phyloP scores from a whole-genome alignment of 1,140 invertebrate species.

The Drosophila burlai region DNA sequence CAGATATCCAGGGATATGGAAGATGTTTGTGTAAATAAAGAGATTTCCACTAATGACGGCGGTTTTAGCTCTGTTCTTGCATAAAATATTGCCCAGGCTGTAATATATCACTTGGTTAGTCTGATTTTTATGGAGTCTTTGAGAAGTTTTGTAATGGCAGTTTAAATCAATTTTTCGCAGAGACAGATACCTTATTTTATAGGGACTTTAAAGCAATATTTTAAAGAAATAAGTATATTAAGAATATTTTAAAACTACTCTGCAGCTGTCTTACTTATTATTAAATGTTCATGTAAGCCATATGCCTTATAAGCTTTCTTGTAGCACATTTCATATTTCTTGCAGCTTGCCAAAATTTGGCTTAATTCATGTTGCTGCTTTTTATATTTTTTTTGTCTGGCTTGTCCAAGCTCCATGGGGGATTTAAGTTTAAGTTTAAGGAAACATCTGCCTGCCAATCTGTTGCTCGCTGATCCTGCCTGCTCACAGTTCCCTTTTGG shows the following conservation, averaged over 20 bases:
- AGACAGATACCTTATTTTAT: background rate
- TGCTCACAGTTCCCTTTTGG: constrained; percentile 10
- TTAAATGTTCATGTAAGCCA: background rate
- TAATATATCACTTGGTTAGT: constrained; percentile 24
- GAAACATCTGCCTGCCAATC: constrained; percentile 70
- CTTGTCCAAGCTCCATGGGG: constrained; percentile 25
- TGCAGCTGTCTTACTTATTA: no score
- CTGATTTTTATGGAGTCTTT: constrained; percentile 3
- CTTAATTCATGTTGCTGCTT: constrained; percentile 46
- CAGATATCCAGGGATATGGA: constrained; percentile 8
- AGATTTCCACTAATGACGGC: constrained; percentile 37
- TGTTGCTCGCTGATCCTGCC: constrained; percentile 45
- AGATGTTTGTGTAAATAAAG: constrained; percentile 46
- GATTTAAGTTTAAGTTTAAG: constrained; percentile 51
- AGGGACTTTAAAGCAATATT: background rate
- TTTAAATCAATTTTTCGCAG: background rate
- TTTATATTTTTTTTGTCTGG: background rate
- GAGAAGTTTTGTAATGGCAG: background rate
- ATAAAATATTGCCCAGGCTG: constrained; percentile 26
- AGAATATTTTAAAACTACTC: no score
- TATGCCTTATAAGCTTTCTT: constrained; percentile 17
- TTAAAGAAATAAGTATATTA: background rate
- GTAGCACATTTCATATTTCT: constrained; percentile 59
- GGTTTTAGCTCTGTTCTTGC: constrained; percentile 4
- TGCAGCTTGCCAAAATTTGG: constrained; percentile 71